These are phyloP conservation scores for Thalpophila matura DNA, from an alignment of 2,888 invertebrate genomes.

Conservation along the genomic window DNA sequence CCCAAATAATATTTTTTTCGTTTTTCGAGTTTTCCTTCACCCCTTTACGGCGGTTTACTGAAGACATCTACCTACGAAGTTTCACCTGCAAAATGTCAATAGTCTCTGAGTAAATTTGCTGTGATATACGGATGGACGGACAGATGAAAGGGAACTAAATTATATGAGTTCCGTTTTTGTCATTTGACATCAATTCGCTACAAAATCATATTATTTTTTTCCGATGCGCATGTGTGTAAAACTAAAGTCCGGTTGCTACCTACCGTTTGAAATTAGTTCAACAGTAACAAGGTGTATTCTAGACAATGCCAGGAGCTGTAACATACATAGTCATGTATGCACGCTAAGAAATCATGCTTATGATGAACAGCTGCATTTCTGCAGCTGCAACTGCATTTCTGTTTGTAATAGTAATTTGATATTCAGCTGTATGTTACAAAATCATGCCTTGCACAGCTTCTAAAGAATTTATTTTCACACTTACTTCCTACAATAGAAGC, in stretches of 20 bases:
- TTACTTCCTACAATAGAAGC: background rate
- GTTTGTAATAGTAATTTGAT: constrained; percentile 41
- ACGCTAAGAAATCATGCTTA: constrained; percentile 33
- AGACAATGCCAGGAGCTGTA: constrained; percentile 4
- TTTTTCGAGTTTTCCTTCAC: too few species aligned
- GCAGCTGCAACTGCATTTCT: constrained; percentile 20
- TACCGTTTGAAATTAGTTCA: background rate
- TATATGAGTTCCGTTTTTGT: too few species aligned
- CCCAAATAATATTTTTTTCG: too few species aligned
- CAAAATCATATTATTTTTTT: too few species aligned
- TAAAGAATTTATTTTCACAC: constrained; percentile 29
- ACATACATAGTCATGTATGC: constrained; percentile 15
- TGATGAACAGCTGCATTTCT: constrained; percentile 19
- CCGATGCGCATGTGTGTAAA: too few species aligned
- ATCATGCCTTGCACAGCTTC: background rate
- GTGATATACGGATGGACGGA: too few species aligned
- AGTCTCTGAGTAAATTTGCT: too few species aligned
- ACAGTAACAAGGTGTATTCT: constrained; percentile 17
- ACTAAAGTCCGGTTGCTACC: background rate
- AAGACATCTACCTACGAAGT: too few species aligned
- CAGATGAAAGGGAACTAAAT: too few species aligned
- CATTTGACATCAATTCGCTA: too few species aligned
- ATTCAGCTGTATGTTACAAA: constrained; percentile 30
- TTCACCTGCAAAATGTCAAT: too few species aligned
- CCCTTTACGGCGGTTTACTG: too few species aligned